phyloP scores from a whole-genome alignment of 2,797 vertebrate species.

The Harpagifer antarcticus region DNA sequence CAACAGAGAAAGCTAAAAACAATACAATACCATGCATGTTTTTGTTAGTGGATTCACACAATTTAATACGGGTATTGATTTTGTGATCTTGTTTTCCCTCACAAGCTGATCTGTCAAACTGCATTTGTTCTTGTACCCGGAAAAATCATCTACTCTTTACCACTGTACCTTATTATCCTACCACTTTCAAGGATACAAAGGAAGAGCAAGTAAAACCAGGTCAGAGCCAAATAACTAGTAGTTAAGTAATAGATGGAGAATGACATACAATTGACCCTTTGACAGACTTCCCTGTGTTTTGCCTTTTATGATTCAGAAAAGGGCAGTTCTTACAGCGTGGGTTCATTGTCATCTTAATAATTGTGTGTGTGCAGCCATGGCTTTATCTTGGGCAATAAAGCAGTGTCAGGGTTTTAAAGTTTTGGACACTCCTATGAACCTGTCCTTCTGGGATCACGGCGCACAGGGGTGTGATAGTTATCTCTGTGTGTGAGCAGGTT shows the following conservation, averaged over 20 bases:
- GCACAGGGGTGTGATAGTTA: slow-evolving; percentile 42
- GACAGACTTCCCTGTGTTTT: slow-evolving; percentile 27
- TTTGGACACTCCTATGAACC: slow-evolving; percentile 39
- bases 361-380: not conserved
- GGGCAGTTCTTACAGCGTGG: not conserved
- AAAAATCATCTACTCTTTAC: not conserved
- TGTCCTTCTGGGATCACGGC: slow-evolving; percentile 39
- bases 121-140: not conserved
- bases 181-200: not conserved
- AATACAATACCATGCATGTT: too few relatives aligned
- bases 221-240: slow-evolving; percentile 19
- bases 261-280: slow-evolving; percentile 12
- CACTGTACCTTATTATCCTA: not conserved
- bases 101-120: not conserved
- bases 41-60: not conserved
- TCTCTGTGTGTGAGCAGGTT: slow-evolving; percentile 37
- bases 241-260: slow-evolving; percentile 15
- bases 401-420: slow-evolving; percentile 29
- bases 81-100: not conserved
- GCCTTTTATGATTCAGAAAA: slow-evolving; percentile 24
- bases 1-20: not conserved
- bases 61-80: not conserved
- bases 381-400: slow-evolving; percentile 1
- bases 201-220: slow-evolving; percentile 22
- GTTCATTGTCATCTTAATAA: slow-evolving; percentile 1